Evolutionary conservation across 2,888 invertebrate species (phyloP).

Genomic region (Drosophila paranaensis): DNA sequence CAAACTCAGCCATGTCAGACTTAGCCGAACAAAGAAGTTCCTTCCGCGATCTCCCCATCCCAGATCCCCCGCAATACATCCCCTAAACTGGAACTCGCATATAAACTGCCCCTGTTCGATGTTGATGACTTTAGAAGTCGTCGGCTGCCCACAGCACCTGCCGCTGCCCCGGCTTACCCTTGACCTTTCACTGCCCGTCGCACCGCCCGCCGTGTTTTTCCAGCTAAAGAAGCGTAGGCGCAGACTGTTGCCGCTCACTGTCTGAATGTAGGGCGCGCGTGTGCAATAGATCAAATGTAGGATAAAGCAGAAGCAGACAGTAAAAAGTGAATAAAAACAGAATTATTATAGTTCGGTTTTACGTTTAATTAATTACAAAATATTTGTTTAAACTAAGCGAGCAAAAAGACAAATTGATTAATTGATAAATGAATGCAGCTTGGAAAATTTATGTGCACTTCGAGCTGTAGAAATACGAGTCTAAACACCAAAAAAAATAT

Average conservation of each 20-base stretch:
- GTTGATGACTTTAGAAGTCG: slow-evolving; percentile 39
- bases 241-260: slow-evolving; percentile 36
- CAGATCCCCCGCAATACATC: not conserved
- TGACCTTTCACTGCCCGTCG: not conserved
- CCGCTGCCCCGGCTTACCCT: slow-evolving; percentile 9
- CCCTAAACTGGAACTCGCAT: not conserved
- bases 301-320: slow-evolving; percentile 18
- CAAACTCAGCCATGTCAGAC: no score
- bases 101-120: slow-evolving; percentile 6
- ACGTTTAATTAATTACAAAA: slow-evolving; percentile 73
- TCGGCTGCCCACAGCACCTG: slow-evolving; percentile 55
- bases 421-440: slow-evolving; percentile 71
- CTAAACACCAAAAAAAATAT: slow-evolving; percentile 2
- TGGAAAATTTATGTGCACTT: slow-evolving; percentile 58
- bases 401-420: slow-evolving; percentile 75
- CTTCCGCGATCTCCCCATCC: not conserved
- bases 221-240: slow-evolving; percentile 45
- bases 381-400: slow-evolving; percentile 67
- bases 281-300: slow-evolving; percentile 35
- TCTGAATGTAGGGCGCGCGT: slow-evolving; percentile 32
- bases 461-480: slow-evolving; percentile 16
- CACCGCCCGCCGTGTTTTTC: slow-evolving; percentile 63
- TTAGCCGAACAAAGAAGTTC: not conserved
- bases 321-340: slow-evolving; percentile 24
- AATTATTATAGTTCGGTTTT: slow-evolving; percentile 51